Evolutionary conservation across 2,888 invertebrate species (phyloP).

Genomic region (Chorisops tibialis): DNA sequence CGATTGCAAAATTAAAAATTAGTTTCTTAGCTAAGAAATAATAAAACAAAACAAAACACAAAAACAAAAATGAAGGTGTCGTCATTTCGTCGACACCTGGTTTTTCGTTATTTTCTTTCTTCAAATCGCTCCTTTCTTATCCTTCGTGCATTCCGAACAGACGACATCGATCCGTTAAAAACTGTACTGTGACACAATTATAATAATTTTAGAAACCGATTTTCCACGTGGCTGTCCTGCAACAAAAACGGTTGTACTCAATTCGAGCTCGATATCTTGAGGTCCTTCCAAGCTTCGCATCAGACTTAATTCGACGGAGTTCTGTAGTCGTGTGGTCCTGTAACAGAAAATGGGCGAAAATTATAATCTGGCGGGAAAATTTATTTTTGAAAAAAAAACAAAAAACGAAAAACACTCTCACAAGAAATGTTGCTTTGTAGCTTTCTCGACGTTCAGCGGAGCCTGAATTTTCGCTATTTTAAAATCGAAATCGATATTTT

Average conservation of each 20-base stretch:
- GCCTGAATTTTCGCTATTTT: constrained; percentile 65
- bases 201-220: constrained; percentile 79
- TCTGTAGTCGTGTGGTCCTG: constrained; percentile 57
- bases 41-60: too few relatives aligned
- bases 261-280: constrained; percentile 83
- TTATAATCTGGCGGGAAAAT: too few relatives aligned
- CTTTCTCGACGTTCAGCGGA: constrained; percentile 59
- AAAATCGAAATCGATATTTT: constrained; percentile 73
- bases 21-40: too few relatives aligned
- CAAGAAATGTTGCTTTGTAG: constrained; percentile 60
- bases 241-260: constrained; percentile 80
- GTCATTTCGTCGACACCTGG: too few relatives aligned
- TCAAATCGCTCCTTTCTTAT: too few relatives aligned
- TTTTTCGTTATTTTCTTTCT: too few relatives aligned
- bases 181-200: constrained; percentile 80
- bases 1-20: too few relatives aligned
- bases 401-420: too few relatives aligned
- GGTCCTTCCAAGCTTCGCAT: constrained; percentile 76
- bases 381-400: background rate
- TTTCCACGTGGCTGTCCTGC: constrained; percentile 72
- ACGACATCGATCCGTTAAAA: too few relatives aligned
- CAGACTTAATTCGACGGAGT: constrained; percentile 75
- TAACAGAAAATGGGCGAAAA: constrained; percentile 30
- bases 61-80: too few relatives aligned
- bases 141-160: too few relatives aligned